A percentile compares a stretch with the other conserved stretches of the same genome.
phyloP scores from a whole-genome alignment of 2,797 vertebrate genomes.

The Antrozous pallidus region DNA sequence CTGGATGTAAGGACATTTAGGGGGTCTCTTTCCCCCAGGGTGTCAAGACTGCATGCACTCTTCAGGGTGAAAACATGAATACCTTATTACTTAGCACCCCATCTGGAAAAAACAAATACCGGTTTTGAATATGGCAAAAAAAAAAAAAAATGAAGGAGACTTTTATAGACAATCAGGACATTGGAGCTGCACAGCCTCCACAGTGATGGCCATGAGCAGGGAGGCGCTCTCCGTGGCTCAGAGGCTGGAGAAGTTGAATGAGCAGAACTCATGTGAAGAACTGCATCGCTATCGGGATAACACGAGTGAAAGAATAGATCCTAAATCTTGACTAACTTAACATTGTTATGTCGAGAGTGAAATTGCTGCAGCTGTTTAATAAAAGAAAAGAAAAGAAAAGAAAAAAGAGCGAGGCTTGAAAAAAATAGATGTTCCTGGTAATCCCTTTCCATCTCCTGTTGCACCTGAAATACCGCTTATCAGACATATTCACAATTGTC shows the following conservation, averaged over 20 bases:
- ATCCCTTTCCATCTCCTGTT: neutral
- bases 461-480: neutral
- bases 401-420: neutral
- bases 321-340: neutral
- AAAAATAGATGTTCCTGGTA: neutral
- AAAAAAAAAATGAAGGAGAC: neutral
- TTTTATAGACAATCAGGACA: neutral
- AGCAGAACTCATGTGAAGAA: slow-evolving; percentile 26
- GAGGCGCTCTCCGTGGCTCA: neutral
- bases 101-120: slow-evolving; percentile 1
- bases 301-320: neutral
- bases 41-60: neutral
- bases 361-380: neutral
- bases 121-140: neutral
- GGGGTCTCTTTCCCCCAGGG: neutral
- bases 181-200: neutral
- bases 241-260: neutral
- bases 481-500: slow-evolving; percentile 19
- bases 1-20: neutral
- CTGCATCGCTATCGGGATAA: neutral
- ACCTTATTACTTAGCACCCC: neutral
- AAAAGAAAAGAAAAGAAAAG: too few relatives aligned
- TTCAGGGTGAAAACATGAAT: neutral
- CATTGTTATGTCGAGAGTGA: neutral
- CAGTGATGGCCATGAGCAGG: neutral